These are phyloP conservation scores for Monopis laevigella DNA, from an alignment of 2,888 invertebrate genomes.

Conservation along the genomic window DNA sequence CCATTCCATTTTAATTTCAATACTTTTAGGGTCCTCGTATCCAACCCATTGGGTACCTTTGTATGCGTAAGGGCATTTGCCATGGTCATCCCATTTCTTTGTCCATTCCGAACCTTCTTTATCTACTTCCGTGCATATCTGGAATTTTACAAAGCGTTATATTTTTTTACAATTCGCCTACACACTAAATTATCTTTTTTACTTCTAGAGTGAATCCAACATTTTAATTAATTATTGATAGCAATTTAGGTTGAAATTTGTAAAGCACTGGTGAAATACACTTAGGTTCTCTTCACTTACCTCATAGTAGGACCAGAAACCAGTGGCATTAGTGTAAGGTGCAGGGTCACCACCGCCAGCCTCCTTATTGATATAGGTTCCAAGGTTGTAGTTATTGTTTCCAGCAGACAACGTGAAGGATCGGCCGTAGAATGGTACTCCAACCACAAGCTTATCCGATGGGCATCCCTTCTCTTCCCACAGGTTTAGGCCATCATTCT, in stretches of 20 bases:
- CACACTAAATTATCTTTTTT: no score
- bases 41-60: slow-evolving; percentile 93
- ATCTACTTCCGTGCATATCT: slow-evolving; percentile 83
- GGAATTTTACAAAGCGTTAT: no score
- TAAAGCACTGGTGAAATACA: no score
- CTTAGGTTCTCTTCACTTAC: slow-evolving; percentile 37
- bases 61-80: slow-evolving; percentile 86
- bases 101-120: slow-evolving; percentile 80
- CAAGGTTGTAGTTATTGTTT: slow-evolving; percentile 83
- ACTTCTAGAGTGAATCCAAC: no score
- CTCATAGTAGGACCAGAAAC: slow-evolving; percentile 89
- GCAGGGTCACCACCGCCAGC: slow-evolving; percentile 88
- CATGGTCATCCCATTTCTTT: slow-evolving; percentile 82
- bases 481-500: slow-evolving; percentile 87
- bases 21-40: slow-evolving; percentile 82
- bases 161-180: no score
- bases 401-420: slow-evolving; percentile 84
- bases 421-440: slow-evolving; percentile 90
- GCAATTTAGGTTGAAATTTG: no score
- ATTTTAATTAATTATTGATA: no score
- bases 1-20: slow-evolving; percentile 91
- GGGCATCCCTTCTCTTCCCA: slow-evolving; percentile 93
- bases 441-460: slow-evolving; percentile 86
- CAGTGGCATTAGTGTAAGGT: slow-evolving; percentile 86
- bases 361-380: slow-evolving; percentile 91